Percentiles rank a stretch among this genome's conserved stretches.
phyloP scores from a whole-genome alignment of 2,888 invertebrate genomes.

The Leptinotarsa rubiginosa region DNA sequence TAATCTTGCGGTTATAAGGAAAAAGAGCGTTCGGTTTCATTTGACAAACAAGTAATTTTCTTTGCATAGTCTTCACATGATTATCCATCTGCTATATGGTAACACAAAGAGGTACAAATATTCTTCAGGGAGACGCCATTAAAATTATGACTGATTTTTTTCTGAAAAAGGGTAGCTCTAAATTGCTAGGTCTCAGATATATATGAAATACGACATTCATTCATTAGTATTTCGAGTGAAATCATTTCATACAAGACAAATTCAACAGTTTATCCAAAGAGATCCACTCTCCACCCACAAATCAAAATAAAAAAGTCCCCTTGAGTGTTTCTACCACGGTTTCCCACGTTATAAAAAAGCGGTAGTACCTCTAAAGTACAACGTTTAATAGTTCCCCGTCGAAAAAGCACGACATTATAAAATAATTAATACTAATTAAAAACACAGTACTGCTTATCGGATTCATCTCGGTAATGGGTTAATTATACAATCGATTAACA shows the following conservation, averaged over 20 bases:
- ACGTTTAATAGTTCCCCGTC: neutral
- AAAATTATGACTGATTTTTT: too few species aligned
- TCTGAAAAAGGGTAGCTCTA: too few species aligned
- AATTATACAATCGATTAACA: conserved; percentile 26
- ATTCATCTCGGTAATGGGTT: conserved; percentile 20
- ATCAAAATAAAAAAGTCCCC: neutral
- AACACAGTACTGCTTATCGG: conserved; percentile 22
- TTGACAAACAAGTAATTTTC: neutral
- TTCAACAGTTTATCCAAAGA: too few species aligned
- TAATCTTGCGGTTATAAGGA: neutral
- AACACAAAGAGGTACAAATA: too few species aligned
- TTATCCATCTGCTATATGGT: neutral
- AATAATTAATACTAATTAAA: conserved; percentile 26
- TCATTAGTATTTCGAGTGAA: too few species aligned
- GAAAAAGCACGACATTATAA: conserved; percentile 2
- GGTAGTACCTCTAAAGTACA: conserved; percentile 7
- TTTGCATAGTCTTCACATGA: neutral
- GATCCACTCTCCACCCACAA: neutral
- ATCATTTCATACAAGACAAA: too few species aligned
- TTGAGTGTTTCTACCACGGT: neutral
- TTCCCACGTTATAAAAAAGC: conserved; percentile 1
- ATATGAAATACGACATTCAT: too few species aligned
- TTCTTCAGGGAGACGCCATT: too few species aligned
- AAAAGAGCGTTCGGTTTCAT: neutral
- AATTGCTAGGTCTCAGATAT: too few species aligned